Base-by-base conservation (phyloP, 2,888 invertebrate species). In the Drosophila pseudotakahashii region DNA sequence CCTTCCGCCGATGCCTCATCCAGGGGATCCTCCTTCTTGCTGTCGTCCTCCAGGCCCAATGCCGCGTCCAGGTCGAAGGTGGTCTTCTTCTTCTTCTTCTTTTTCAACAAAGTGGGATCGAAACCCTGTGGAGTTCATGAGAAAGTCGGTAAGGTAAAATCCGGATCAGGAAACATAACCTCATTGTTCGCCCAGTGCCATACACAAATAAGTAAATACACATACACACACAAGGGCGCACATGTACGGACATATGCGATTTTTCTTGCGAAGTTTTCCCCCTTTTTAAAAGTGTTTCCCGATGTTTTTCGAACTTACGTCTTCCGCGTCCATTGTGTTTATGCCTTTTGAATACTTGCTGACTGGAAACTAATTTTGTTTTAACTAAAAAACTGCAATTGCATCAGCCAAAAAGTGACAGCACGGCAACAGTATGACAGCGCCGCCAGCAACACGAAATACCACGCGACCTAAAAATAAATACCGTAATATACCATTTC, bases 21-120 rank as follows among this genome's bases (percentile, higher is more conserved):
- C n/a, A 85, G 90, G 6, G 90, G 85, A 88, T 95, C 94, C 34
- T 93, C 91, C 90, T 94, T 93, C 85, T 93, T 93, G 78, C 92
- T 92, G 89, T 94, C 93, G 41, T 92, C 92, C 47, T 92, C 92
- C 51, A 92, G 88, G 16, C 95, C 96, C 74, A 97, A 93, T 45
- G 96, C 96, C 36, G 97, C 95, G 91, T 98, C 98, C 81, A 98
- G 94, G 91, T 98, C 98, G 90, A 98, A 98, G 34, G 96, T 95
- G 41, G 96, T 95, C 89, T 96, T 97, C 96, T 97, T 98, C 93
- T 98, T 98, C 93, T 98, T 98, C 93, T 98, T 98, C 93, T 98
- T 98, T 93, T 98, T 98, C 79, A 94, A 93, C 80, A 97, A 92
- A 77, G 95, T 95, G 30, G 97, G 96, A 93, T 98, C 98, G 92